A percentile compares a stretch with the other conserved stretches of the same genome.
These are phyloP conservation scores for Polypterus senegalus DNA, from an alignment of 2,113 vertebrate genomes.

Conservation along the genomic window DNA sequence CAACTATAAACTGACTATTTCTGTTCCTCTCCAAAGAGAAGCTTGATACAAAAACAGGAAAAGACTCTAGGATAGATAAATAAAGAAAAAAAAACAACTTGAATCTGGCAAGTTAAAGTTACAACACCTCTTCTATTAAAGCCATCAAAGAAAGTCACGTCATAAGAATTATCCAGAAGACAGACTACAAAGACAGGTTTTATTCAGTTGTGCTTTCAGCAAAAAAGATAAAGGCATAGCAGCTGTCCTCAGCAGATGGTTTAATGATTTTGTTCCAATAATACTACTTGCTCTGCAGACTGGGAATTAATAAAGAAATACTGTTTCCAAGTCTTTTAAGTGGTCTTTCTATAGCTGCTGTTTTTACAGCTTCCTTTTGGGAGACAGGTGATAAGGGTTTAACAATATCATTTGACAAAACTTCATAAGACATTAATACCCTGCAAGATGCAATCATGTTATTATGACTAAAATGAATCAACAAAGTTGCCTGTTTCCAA, in stretches of 20 bases:
- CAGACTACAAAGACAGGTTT: conserved; percentile 38
- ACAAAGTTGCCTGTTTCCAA: too few species aligned
- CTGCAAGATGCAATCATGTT: neutral
- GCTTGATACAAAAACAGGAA: conserved; percentile 8
- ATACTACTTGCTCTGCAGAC: conserved; percentile 24
- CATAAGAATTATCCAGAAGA: conserved; percentile 48
- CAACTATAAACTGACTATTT: too few species aligned
- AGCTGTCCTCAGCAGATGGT: conserved; percentile 51
- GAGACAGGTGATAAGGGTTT: neutral
- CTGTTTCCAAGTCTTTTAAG: neutral
- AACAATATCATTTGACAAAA: conserved; percentile 1
- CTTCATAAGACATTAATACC: neutral
- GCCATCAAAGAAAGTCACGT: conserved; percentile 50
- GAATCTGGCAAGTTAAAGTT: conserved; percentile 53
- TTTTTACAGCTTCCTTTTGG: neutral
- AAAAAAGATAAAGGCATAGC: conserved; percentile 41
- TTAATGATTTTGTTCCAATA: conserved; percentile 24
- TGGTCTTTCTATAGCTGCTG: conserved; percentile 1
- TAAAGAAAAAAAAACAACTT: conserved; percentile 37
- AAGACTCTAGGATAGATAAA: conserved; percentile 28
- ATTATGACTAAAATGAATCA: too few species aligned
- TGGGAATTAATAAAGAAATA: conserved; percentile 14
- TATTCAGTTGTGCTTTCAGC: conserved; percentile 37
- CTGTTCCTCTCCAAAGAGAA: too few species aligned
- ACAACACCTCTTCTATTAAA: conserved; percentile 41